A percentile compares a stretch with the other conserved stretches of the same genome.
Evolutionary conservation across 92 coral and sea anemone species (phyloP).

Genomic region (Porites evermanni): DNA sequence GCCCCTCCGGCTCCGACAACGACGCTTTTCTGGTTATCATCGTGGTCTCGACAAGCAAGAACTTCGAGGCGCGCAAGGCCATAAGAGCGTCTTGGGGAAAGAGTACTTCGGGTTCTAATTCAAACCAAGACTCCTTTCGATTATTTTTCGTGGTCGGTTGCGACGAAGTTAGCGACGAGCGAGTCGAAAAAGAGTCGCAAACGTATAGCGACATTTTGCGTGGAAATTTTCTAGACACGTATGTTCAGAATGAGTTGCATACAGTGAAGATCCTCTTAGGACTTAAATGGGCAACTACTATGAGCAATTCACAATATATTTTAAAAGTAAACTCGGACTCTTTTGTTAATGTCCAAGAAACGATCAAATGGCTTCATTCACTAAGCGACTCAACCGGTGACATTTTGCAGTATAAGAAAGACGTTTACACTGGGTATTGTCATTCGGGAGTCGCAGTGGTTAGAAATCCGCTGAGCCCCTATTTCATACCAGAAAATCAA

Average conservation of each 20-base stretch:
- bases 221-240: conserved; percentile 72
- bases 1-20: conserved; percentile 60
- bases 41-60: conserved; percentile 68
- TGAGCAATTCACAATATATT: conserved; percentile 68
- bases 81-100: conserved; percentile 86
- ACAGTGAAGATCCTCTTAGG: conserved; percentile 77
- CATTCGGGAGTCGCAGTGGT: conserved; percentile 71
- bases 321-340: conserved; percentile 68
- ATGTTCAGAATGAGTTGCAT: conserved; percentile 77
- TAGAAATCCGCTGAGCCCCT: conserved; percentile 75
- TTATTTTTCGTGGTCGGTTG: conserved; percentile 79
- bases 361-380: conserved; percentile 56
- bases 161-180: conserved; percentile 69
- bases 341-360: conserved; percentile 74
- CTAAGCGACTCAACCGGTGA: conserved; percentile 26
- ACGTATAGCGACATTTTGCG: conserved; percentile 73
- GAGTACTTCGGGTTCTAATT: conserved; percentile 26
- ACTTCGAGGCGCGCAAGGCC: conserved; percentile 82
- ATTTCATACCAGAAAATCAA: conserved; percentile 74
- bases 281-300: conserved; percentile 76
- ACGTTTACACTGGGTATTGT: conserved; percentile 81
- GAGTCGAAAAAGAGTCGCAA: conserved; percentile 73
- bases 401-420: conserved; percentile 20
- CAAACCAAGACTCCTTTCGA: conserved; percentile 43
- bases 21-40: conserved; percentile 62